Conservation (phyloP, 2,113 vertebrate species). For the Thymallus thymallus region DNA sequence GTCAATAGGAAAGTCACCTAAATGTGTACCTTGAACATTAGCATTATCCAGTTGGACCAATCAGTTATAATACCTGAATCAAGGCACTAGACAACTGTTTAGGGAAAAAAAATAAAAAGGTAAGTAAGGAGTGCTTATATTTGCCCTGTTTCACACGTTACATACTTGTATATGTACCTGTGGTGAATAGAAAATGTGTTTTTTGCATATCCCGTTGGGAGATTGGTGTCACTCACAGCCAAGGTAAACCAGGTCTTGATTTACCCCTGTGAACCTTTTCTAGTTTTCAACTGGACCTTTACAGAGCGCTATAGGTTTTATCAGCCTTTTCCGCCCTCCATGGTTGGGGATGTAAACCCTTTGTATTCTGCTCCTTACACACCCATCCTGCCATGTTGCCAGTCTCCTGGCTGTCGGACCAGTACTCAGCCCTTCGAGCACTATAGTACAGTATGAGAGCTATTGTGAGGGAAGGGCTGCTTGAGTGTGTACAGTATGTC, state of each 20-base stretch:
- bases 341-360: neutral
- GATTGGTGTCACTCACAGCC: no score
- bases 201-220: no score
- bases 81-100: neutral
- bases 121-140: no score
- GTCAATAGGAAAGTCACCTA: neutral
- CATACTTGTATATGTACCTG: no score
- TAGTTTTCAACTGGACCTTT: neutral
- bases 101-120: no score
- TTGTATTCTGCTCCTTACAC: neutral
- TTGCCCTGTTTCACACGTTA: no score
- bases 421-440: slow-evolving; percentile 25
- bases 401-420: slow-evolving; percentile 21
- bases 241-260: neutral
- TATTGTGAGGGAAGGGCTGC: neutral
- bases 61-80: neutral
- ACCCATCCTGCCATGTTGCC: slow-evolving; percentile 23
- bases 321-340: neutral
- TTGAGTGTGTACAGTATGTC: neutral
- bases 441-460: slow-evolving; percentile 26
- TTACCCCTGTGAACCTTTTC: neutral
- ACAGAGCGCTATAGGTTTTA: neutral
- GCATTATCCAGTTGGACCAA: neutral
- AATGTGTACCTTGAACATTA: neutral
- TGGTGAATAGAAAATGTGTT: no score